Conservation (phyloP, 2,888 invertebrate genomes). For the Cantharis rufa region DNA sequence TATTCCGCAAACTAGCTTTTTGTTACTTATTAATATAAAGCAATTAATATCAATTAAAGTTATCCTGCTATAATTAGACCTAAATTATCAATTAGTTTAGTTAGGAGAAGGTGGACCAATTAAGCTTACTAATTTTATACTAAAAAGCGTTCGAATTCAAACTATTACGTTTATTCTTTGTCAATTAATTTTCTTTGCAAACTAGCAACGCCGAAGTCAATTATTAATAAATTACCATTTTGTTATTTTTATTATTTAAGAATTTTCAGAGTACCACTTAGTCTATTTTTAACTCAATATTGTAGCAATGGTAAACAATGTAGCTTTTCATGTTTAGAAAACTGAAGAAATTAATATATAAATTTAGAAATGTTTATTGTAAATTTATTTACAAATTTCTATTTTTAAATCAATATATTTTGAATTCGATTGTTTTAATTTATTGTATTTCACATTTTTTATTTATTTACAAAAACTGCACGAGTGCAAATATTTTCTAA, state of each 20-base stretch:
- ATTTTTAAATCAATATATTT: neutral
- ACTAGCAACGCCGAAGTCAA: too few species aligned
- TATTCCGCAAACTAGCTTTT: neutral
- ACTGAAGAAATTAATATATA: neutral
- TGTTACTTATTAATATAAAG: neutral
- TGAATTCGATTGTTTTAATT: neutral
- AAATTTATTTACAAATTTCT: too few species aligned
- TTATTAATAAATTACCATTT: neutral
- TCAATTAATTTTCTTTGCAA: neutral
- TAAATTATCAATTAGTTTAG: constrained; percentile 3
- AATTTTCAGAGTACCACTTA: neutral
- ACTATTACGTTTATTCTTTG: neutral
- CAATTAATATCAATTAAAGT: neutral
- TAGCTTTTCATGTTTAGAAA: neutral
- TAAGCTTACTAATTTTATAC: neutral
- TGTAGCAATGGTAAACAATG: neutral
- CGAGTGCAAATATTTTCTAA: neutral
- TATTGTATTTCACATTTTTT: neutral
- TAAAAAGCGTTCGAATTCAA: neutral
- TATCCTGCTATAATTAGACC: neutral
- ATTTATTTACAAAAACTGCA: neutral
- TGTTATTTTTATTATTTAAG: neutral
- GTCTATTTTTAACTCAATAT: neutral
- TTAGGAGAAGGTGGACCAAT: neutral
- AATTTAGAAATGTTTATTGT: neutral